phyloP scores from a whole-genome alignment of 2,888 invertebrate species.

The Caenorhabditis angaria region DNA sequence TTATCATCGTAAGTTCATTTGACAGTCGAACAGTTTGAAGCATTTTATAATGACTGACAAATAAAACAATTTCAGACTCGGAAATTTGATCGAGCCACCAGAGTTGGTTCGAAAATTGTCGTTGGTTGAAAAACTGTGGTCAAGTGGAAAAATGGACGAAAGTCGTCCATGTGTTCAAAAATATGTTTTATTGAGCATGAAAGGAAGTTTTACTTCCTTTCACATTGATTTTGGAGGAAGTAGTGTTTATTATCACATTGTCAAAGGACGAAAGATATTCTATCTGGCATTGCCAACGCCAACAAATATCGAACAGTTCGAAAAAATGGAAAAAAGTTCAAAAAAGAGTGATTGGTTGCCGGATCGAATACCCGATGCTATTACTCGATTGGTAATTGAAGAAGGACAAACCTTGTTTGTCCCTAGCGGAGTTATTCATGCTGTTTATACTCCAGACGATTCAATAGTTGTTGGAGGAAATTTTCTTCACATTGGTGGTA shows the following conservation, averaged over 20 bases:
- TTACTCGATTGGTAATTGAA: constrained; percentile 76
- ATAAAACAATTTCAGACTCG: constrained; percentile 33
- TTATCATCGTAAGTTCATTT: no score
- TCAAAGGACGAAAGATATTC: constrained; percentile 90
- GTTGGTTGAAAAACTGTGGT: constrained; percentile 85
- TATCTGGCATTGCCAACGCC: constrained; percentile 81
- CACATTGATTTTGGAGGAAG: constrained; percentile 95
- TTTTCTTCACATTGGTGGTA: constrained; percentile 85
- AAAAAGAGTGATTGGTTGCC: constrained; percentile 74
- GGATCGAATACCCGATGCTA: constrained; percentile 38
- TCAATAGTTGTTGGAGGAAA: constrained; percentile 93
- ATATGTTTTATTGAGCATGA: constrained; percentile 90
- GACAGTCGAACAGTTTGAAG: not conserved
- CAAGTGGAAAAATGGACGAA: constrained; percentile 69
- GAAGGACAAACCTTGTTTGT: constrained; percentile 89
- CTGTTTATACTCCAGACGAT: constrained; percentile 85
- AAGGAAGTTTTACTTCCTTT: constrained; percentile 90
- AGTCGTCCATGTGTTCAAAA: constrained; percentile 79
- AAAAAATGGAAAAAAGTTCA: constrained; percentile 75
- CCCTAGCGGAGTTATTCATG: constrained; percentile 94
- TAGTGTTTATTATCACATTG: constrained; percentile 90
- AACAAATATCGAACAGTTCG: constrained; percentile 76
- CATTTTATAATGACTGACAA: not conserved
- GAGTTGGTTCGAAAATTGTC: constrained; percentile 81
- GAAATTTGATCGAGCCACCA: constrained; percentile 80